Conservation (phyloP, 2,113 vertebrate species). For the Sinosuthora webbiana region DNA sequence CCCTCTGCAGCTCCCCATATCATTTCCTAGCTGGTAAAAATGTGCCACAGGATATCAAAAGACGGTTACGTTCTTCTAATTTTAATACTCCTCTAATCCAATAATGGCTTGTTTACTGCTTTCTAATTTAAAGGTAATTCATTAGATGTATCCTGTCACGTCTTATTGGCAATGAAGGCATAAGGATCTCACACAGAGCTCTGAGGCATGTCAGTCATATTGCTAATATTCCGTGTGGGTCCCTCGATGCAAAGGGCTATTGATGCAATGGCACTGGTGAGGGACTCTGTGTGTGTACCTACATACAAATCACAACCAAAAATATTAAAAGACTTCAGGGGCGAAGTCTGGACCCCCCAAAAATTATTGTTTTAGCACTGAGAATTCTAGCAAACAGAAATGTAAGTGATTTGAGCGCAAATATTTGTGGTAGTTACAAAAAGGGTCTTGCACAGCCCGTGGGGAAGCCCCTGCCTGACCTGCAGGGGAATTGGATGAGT, state of each 20-base stretch:
- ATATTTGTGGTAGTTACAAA: background rate
- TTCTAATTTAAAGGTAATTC: slow-evolving; percentile 66
- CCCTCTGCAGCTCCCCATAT: slow-evolving; percentile 18
- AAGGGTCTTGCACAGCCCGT: background rate
- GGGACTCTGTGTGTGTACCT: rapidly evolving
- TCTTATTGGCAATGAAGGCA: background rate
- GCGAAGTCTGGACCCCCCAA: background rate
- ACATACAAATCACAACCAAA: background rate
- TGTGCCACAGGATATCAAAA: slow-evolving; percentile 52
- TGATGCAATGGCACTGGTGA: background rate
- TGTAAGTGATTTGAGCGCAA: background rate
- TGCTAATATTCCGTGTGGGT: background rate
- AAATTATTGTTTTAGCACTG: background rate
- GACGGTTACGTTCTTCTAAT: slow-evolving; percentile 12
- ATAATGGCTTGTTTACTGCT: slow-evolving; percentile 59
- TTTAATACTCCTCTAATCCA: slow-evolving; percentile 64
- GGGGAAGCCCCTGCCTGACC: background rate
- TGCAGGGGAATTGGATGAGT: background rate
- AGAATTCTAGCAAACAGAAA: background rate
- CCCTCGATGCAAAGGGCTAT: background rate
- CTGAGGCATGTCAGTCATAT: background rate
- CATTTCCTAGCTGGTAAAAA: slow-evolving; percentile 51
- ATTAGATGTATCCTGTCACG: slow-evolving; percentile 50
- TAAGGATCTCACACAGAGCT: background rate
- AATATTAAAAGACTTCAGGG: background rate